Evolutionary conservation across 2,797 vertebrate genomes (phyloP).

Genomic region (Acipenser ruthenus): DNA sequence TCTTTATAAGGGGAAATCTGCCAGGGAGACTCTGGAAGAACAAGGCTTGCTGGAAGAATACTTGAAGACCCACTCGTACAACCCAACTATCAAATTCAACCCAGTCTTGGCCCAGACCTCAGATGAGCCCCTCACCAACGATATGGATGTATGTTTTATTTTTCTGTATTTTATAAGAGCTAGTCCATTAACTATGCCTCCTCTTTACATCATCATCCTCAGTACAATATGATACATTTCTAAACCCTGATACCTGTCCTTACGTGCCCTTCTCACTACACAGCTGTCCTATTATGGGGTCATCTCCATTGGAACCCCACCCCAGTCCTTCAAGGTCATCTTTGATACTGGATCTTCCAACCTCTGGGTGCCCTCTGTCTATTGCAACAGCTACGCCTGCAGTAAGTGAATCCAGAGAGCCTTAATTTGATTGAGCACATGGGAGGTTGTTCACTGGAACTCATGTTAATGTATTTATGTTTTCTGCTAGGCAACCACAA

Average conservation of each 20-base stretch:
- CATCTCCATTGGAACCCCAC: neutral
- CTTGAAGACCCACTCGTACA: constrained; percentile 25
- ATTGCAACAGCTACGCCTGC: neutral
- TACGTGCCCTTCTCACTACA: neutral
- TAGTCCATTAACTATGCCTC: too few relatives aligned
- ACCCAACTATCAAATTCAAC: constrained; percentile 36
- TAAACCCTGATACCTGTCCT: too few relatives aligned
- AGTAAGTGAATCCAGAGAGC: neutral
- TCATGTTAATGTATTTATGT: neutral
- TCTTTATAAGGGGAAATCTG: constrained; percentile 34
- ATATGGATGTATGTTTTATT: constrained; percentile 34
- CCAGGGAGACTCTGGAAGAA: constrained; percentile 37
- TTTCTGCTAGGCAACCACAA: constrained; percentile 33
- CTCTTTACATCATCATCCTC: too few relatives aligned
- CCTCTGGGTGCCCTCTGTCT: too few relatives aligned
- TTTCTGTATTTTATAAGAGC: too few relatives aligned
- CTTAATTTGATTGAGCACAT: too few relatives aligned
- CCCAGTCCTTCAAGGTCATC: too few relatives aligned
- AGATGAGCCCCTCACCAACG: constrained; percentile 29
- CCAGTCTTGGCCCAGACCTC: constrained; percentile 16
- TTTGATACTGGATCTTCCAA: too few relatives aligned
- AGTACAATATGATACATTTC: too few relatives aligned
- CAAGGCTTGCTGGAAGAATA: constrained; percentile 37
- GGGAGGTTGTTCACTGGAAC: too few relatives aligned
- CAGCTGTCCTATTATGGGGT: constrained; percentile 1